A percentile compares a stretch with the other conserved stretches of the same genome.
phyloP scores from a whole-genome alignment of 2,888 invertebrate genomes.

The Drosophila pseudotalamancana region DNA sequence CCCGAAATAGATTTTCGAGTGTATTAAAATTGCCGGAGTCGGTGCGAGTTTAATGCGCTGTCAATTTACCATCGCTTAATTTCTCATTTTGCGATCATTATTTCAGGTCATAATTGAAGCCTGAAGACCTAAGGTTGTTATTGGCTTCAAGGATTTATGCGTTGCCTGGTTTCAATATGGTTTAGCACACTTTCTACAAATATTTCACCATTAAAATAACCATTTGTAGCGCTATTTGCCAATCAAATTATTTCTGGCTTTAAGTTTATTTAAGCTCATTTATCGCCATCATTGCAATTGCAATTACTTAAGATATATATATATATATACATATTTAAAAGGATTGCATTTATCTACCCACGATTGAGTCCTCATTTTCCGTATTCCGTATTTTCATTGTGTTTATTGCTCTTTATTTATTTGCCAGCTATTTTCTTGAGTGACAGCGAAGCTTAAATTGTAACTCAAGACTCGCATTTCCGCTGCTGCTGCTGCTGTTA shows the following conservation, averaged over 20 bases:
- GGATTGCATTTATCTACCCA: conserved; percentile 33
- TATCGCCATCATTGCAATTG: conserved; percentile 53
- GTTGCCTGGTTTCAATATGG: conserved; percentile 47
- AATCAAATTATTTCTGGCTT: neutral
- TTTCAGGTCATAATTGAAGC: conserved; percentile 40
- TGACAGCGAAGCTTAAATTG: conserved; percentile 61
- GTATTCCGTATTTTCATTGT: conserved; percentile 29
- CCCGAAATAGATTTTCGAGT: conserved; percentile 62
- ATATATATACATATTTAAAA: conserved; percentile 9
- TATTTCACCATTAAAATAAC: conserved; percentile 11
- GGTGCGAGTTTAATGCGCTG: conserved; percentile 58
- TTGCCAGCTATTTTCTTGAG: conserved; percentile 58
- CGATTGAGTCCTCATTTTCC: conserved; percentile 21
- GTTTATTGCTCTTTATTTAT: conserved; percentile 55
- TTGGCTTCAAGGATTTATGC: conserved; percentile 26
- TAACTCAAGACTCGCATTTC: conserved; percentile 23
- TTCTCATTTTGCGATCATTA: conserved; percentile 56
- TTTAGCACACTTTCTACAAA: conserved; percentile 2
- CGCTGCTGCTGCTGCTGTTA: conserved; percentile 11
- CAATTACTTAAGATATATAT: conserved; percentile 56
- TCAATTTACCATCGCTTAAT: conserved; percentile 73
- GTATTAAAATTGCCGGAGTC: conserved; percentile 58
- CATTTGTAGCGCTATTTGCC: neutral
- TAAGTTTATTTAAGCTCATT: conserved; percentile 17
- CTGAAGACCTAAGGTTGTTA: conserved; percentile 11